Conservation (phyloP, 1,140 invertebrate genomes). For the Lutraria rhynchaena region DNA sequence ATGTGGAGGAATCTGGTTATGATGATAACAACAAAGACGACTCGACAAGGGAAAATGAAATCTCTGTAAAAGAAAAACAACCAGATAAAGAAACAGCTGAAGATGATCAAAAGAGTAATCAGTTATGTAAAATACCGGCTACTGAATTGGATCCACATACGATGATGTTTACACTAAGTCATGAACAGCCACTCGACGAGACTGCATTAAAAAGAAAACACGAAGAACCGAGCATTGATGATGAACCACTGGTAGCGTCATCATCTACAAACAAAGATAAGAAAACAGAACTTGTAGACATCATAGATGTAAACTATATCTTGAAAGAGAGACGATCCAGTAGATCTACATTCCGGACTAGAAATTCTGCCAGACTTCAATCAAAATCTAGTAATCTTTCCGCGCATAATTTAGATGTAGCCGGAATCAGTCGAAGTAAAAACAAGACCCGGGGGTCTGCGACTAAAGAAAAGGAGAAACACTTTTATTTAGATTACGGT, state of each 20-base stretch:
- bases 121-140: no score
- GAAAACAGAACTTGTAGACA: background rate
- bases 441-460: background rate
- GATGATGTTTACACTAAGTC: no score
- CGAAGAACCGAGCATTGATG: background rate
- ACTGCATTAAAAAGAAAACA: background rate
- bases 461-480: background rate
- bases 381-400: conserved; percentile 8
- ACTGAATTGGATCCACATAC: no score
- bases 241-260: background rate
- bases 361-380: conserved; percentile 29
- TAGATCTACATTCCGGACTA: conserved; percentile 38
- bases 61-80: background rate
- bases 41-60: background rate
- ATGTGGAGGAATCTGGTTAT: background rate
- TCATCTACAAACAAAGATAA: background rate
- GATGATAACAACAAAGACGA: background rate
- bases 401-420: conserved; percentile 15
- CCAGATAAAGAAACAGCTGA: background rate
- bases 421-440: background rate
- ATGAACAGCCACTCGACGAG: background rate
- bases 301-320: conserved; percentile 24
- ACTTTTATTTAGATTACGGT: conserved; percentile 51
- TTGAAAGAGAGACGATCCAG: conserved; percentile 43
- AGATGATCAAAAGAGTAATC: background rate